Evolutionary conservation across 2,797 vertebrate genomes (phyloP).

Genomic region (Hypotaenidia okinawae): DNA sequence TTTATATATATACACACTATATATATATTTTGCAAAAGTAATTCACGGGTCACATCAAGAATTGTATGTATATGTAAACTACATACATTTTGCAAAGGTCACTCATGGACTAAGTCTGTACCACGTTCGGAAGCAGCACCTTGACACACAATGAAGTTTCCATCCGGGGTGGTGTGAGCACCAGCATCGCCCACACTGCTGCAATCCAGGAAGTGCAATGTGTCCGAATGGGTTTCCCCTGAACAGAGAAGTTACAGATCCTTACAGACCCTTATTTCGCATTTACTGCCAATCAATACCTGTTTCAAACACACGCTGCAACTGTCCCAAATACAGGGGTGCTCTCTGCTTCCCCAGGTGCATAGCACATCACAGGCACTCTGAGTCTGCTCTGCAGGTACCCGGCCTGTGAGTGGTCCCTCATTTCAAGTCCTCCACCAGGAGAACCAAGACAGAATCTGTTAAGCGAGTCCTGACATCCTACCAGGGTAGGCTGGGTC

Average conservation of each 20-base stretch:
- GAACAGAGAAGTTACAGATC: not conserved
- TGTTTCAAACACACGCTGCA: not conserved
- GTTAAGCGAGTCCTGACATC: not conserved
- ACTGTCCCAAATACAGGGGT: not conserved
- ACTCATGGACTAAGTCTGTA: not conserved
- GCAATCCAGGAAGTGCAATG: not conserved
- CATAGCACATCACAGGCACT: rapidly evolving
- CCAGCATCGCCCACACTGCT: not conserved
- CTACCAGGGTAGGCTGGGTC: not conserved
- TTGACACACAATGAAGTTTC: not conserved
- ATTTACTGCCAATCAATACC: not conserved
- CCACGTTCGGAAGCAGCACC: not conserved
- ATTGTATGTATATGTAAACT: not conserved
- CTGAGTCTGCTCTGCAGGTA: not conserved
- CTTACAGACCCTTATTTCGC: not conserved
- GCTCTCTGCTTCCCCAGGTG: not conserved
- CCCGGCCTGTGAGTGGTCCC: not conserved
- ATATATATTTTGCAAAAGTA: not conserved
- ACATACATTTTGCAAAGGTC: not conserved
- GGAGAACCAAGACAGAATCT: not conserved
- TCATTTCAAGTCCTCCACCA: not conserved
- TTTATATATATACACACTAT: too few relatives aligned
- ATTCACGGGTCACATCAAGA: not conserved
- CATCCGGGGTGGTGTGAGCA: not conserved
- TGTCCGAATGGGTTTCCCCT: not conserved